Evolutionary conservation across 2,797 vertebrate genomes (phyloP), one percentile per base, ranked within the genome.

Genomic region (Tolypeutes matacus): DNA sequence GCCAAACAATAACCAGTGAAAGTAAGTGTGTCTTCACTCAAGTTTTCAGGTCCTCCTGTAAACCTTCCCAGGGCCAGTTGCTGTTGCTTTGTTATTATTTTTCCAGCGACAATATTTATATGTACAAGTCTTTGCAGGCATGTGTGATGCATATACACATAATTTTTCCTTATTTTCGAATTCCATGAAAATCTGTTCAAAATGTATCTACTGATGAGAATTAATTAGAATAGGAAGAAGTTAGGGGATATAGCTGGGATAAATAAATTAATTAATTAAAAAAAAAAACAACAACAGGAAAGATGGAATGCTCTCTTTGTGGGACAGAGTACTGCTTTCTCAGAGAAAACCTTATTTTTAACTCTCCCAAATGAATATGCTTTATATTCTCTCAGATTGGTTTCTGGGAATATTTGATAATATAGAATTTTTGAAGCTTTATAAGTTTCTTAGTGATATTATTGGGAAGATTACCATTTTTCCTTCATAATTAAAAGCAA

Each of bases 131-230:
- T 62, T 53, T 75, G 7, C 5, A 15, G 20, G 27, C 18, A 15
- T 78, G 34, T 42, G 27, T 69, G 34, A 20, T 87, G 31, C 3
- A 7, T 20, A 39, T 25, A 31, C 20, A 84, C 25, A 39, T 23
- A 64, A 31, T 51, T 11, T 81, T 80, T n/a, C 62, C 29, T 86
- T 87, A 49, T 93, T 94, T 92, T 39, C 25, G 92, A 64, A 94
- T 20, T 36, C 53, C 51, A 36, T 39, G 39, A 81, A 29, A 36
- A 78, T 29, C 6, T 84, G 23, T 88, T 88, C 39, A 53, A 95
- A 56, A 72, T 51, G 4, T 80, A 62, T 46, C 18, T 95, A 49
- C 27, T 60, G 34, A 53, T 67, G 58, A 65, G 80, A 67, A 77
- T 51, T 72, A 83, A 76, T 70, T 62, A 25, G 25, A 75, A 76